phyloP scores from a whole-genome alignment of 2,113 vertebrate genomes.

The Myotis lucifugus region DNA sequence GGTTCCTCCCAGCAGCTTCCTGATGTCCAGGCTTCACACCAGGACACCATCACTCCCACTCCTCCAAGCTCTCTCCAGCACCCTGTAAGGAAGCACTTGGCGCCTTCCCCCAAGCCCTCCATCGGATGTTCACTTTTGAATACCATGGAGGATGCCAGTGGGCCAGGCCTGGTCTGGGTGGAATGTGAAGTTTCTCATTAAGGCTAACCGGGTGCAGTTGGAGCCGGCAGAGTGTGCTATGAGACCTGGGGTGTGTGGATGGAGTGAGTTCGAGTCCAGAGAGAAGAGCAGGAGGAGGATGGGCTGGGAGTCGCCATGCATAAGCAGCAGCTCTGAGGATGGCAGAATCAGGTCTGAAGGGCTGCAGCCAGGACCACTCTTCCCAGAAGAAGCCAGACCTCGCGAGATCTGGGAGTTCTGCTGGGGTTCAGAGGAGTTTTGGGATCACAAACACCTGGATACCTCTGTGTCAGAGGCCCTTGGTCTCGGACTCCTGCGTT shows the following conservation, averaged over 20 bases:
- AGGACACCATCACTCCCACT: not conserved
- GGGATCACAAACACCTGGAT: too few species aligned
- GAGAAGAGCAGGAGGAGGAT: too few species aligned
- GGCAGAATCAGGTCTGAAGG: accelerated
- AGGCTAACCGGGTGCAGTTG: not conserved
- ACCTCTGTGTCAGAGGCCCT: accelerated
- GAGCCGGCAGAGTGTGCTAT: not conserved
- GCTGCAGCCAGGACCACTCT: accelerated
- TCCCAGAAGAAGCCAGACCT: not conserved
- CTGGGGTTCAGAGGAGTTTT: accelerated
- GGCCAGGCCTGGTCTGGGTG: too few species aligned
- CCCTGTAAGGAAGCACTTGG: too few species aligned
- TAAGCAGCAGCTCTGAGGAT: not conserved
- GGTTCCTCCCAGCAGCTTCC: not conserved
- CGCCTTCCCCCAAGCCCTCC: not conserved
- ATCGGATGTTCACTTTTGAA: not conserved
- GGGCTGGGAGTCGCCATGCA: accelerated
- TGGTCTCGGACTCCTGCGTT: not conserved
- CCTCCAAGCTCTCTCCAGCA: not conserved
- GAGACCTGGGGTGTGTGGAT: not conserved
- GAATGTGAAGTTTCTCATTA: not conserved
- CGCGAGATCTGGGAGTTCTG: not conserved
- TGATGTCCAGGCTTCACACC: not conserved
- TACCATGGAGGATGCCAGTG: not conserved
- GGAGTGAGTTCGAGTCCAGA: not conserved